Base-by-base conservation (phyloP, 2,797 vertebrate species). In the Sternarchorhynchus goeldii region DNA sequence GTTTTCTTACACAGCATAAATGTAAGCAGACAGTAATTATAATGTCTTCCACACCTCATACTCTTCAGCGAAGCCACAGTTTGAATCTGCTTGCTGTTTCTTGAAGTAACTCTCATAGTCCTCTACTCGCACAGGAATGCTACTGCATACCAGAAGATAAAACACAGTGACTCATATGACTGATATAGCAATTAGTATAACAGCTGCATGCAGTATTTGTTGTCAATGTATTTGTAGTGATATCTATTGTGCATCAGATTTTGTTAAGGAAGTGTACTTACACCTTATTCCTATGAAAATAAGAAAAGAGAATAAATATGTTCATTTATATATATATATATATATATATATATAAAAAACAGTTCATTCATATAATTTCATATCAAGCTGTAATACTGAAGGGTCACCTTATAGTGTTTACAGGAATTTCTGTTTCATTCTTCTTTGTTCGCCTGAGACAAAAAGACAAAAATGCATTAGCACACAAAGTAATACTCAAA, bases 51-150 rank as follows among this genome's bases (percentile, higher is more conserved):
- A 75, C 85, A 98, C 97, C 91, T 98, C 97, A 81, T 96, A 99
- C 71, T 99, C 96, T 80, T 95, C 95, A 50, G 96, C 95, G 77
- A 98, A 99, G 63, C 97, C 97, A 85, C 96, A 99, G 88, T 94
- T 97, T 81, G 95, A 96, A 86, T 99, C 95, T 0, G 96, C 95
- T 84, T 92, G 95, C 87, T 98, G 95, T 84, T 95, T 96, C 88
- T 88, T 96, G 86, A 94, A 98, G 88, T 98, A 96, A 2, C 89
- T 86, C 81, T 96, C 95, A 31, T 93, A 99, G 81, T 95, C 94
- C 83, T 95, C 94, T 77, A 96, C 92, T 85, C 87, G 94, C 83
- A 98, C 92, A 57, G 93, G 77, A 72, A 92, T 88, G 85, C 92
- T 94, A 79, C 97, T 99, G 89, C 55, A 80, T 83, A 0, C 69